Base-by-base conservation (phyloP, 2,797 vertebrate genomes). In the Bovichtus diacanthus region DNA sequence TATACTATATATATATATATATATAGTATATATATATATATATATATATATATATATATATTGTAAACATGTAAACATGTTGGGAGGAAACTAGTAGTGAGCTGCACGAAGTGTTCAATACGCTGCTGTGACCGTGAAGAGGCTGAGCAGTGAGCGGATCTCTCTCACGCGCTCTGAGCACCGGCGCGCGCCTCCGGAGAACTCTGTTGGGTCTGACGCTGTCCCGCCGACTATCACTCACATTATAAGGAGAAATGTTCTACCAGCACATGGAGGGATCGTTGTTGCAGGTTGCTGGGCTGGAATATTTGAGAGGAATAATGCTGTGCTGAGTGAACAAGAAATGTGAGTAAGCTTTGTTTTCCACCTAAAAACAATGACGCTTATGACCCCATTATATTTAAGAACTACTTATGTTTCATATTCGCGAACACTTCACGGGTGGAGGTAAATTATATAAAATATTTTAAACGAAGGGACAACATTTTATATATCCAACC, bases 341-440 rank as follows among this genome's bases (percentile, higher is more conserved):
- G 58, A 83, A 12, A 70, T 76, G 92, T 92, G 78, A 92, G 92
- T 90, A 75, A 4, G 25, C 38, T 70, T 53, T 50, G 29, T 62
- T 74, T 55, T 61, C 9, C n/a, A 29, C 4, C 7, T 9, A 13
- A 41, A 41, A 36, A 39, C 15, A 18, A 19, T 27, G 12, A 49
- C 21, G 19, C 27, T n/a, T 44, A 10, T 41, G 31, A 51, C 8
- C 54, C 10, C 54, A 18, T 16, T 0, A 2, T 31, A 5, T 27
- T 51, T n/a, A 41, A 67, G 10, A 7, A 34, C 16, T 12, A 3
- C 1, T 2, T 4, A 9, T 36, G 23, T 18, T 43, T 60, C 5
- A 29, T 6, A 38, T 5, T n/a, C 12, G 44, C 19, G n/a, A 18
- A 46, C 19, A 51, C 25, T 29, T 53, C 16, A 27, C 25, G 29